Percentiles rank a stretch among this genome's conserved stretches.
Evolutionary conservation across 2,113 vertebrate species (phyloP).

Genomic region (Pterocles orientalis): DNA sequence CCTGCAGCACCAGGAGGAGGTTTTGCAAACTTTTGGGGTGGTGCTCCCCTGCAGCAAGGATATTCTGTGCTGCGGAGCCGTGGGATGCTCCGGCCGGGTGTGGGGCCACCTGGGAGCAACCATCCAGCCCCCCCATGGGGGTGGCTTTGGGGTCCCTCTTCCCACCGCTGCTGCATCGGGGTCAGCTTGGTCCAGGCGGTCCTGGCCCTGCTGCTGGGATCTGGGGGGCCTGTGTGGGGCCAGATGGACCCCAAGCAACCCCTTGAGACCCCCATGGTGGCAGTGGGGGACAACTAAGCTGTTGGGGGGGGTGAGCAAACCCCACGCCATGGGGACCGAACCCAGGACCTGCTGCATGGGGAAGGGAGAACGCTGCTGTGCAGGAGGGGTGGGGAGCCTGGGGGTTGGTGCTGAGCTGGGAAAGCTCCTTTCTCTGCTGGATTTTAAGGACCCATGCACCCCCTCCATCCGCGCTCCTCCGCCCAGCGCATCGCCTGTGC

Average conservation of each 20-base stretch:
- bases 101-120: accelerated
- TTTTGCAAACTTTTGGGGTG: accelerated
- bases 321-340: accelerated
- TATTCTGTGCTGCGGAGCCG: accelerated
- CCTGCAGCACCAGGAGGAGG: accelerated
- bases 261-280: accelerated
- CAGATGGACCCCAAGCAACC: accelerated
- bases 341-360: accelerated
- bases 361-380: neutral
- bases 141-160: accelerated
- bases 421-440: neutral
- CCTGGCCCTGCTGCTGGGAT: neutral
- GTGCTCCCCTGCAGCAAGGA: accelerated
- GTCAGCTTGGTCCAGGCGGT: accelerated
- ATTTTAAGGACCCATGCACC: neutral
- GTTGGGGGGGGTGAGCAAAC: neutral
- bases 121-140: neutral
- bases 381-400: neutral
- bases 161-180: neutral
- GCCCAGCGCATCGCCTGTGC: neutral
- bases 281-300: neutral
- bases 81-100: neutral
- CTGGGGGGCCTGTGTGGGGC: neutral
- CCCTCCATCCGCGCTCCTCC: neutral
- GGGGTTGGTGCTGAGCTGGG: neutral